Conservation (phyloP, 2,113 vertebrate genomes). For the Perca schrenkii region DNA sequence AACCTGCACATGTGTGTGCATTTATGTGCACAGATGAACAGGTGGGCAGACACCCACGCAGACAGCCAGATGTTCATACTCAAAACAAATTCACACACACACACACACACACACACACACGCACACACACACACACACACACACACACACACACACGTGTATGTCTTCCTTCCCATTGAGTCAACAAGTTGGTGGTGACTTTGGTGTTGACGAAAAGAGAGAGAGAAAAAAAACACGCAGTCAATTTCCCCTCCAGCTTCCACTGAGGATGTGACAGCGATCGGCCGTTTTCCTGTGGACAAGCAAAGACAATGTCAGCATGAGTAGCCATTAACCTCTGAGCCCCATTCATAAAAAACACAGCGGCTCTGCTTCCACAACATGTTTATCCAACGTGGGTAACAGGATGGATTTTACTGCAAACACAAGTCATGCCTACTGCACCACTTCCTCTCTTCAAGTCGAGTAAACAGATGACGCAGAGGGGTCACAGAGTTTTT, state of each 20-base stretch:
- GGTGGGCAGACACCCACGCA: conserved; percentile 28
- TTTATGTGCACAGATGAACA: conserved; percentile 18
- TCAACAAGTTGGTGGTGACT: conserved; percentile 64
- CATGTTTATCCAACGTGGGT: conserved; percentile 54
- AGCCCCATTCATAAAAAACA: conserved; percentile 60
- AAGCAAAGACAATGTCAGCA: conserved; percentile 66
- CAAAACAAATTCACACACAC: conserved; percentile 24
- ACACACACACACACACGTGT: neutral
- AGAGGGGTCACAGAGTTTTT: no score
- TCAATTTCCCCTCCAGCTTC: conserved; percentile 57
- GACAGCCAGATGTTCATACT: conserved; percentile 37
- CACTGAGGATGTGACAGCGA: conserved; percentile 67
- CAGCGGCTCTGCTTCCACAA: conserved; percentile 56
- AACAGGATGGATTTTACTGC: conserved; percentile 58
- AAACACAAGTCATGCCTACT: conserved; percentile 41
- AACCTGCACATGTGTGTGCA: neutral
- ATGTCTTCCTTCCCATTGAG: conserved; percentile 60
- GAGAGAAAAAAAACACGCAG: neutral
- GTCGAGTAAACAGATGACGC: conserved; percentile 13
- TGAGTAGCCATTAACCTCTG: conserved; percentile 65
- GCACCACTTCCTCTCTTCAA: conserved; percentile 42
- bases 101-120: neutral
- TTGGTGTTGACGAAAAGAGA: conserved; percentile 24
- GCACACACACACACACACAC: neutral
- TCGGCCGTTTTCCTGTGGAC: conserved; percentile 61